Evolutionary conservation across 1,140 invertebrate genomes (phyloP), one percentile per base, ranked within the genome.

Genomic region (Bombus confusus): DNA sequence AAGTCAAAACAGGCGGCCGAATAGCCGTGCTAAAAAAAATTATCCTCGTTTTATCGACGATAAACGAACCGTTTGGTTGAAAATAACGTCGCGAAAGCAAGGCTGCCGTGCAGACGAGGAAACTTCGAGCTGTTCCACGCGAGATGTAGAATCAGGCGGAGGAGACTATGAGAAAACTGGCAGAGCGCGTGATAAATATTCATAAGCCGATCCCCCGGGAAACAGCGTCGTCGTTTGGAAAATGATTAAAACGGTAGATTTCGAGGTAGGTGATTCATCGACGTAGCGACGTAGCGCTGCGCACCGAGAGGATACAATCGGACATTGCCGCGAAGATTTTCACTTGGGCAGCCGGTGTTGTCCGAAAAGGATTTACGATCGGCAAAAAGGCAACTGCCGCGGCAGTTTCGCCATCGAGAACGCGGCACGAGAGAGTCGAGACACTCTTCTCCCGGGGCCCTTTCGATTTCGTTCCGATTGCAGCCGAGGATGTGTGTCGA

Each of bases 401-500:
- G 68, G 47, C 71, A 71, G 88, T 90, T 90, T 90, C 88, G 86
- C 87, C 87, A 90, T 89, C 80, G 82, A 8, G 31, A 84, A 39
- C 76, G 83, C n/a, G n/a, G 31, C 39, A 66, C 57, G 79, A 83
- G 85, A 84, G 87, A 88, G 80, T 78, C 87, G 78, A 52, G 28
- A 43, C 62, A n/a, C 79, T 85, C 68, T 72, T 79, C 68, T 77
- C 74, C 12, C 37, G 22, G n/a, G 74, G 85, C 87, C 85, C 83
- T 91, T 91, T 91, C 90, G 89, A 87, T 91, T 91, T 91, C 89
- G 81, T 91, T 91, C 85, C 77, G 87, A 87, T 84, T 79, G 64
- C 69, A 68, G 75, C 41, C 69, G 66, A 69, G 80, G 83, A 79
- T 62, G 77, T 77, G 80, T 81, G 75, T 83, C 87, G 84, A 81